Evolutionary conservation across 2,797 vertebrate species (phyloP), one percentile per base, ranked within the genome.

Genomic region (Steatocranus sp.): DNA sequence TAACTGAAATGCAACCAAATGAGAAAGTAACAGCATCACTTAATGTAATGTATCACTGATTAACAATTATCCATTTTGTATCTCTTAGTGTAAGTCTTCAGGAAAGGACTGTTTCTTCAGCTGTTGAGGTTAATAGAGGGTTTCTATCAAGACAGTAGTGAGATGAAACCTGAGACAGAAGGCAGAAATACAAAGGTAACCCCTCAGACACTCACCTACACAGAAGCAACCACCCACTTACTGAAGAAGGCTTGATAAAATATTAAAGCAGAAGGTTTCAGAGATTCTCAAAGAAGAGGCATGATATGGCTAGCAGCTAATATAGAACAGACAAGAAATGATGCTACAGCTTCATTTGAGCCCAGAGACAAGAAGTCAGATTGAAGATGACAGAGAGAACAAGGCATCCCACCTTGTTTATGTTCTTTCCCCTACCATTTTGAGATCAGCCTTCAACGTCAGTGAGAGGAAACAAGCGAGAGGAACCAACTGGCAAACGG

Each of bases 241-340:
- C 63, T 83, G 63, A 54, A 70, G 74, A 56, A 56, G 51, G 17
- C 75, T 58, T 81, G 83, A 90, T 92, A 38, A 88, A 91, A 92
- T 90, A 89, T 91, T 89, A 58, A 91, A 89, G 78, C 11, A 63
- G 61, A 54, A 73, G 41, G 80, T 74, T 86, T 76, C 75, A 68
- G 46, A 76, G 75, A 84, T 85, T 86, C 82, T 83, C 34, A 85
- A 74, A 88, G 83, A 79, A 91, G 85, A 85, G 63, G 12, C 68
- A 73, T 30, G 81, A 89, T 88, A 83, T 91, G 78, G 63, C 83
- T 20, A 18, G 75, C 76, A 85, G 83, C 78, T 87, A 23, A 86
- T 89, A 86, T 75, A 38, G 79, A 87, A 74, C 15, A 7, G 63
- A 34, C 43, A 81, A 63, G 54, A 66, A 48, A 43, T 83, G 87